Base-by-base conservation (phyloP, 1,140 invertebrate species). In the Drosophila micromelanica region DNA sequence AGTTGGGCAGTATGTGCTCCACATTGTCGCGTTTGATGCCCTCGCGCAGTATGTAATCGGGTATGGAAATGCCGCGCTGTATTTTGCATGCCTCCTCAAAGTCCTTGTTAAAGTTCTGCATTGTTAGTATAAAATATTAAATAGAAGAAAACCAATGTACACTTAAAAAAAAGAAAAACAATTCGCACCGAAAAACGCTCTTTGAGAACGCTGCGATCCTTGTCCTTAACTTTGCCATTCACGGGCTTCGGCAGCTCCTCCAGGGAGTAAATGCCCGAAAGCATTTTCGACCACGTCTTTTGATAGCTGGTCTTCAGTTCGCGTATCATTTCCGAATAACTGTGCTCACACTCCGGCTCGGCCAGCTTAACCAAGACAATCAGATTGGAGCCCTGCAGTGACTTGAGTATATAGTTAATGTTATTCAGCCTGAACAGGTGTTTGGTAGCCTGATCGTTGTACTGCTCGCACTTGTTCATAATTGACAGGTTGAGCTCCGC, bases 41-140 rank as follows among this genome's bases (percentile, higher is more conserved):
- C 90, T 97, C 96, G 38, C 98, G 93, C 38, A 99, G 92, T 85
- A 98, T 97, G 11, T 95, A 93, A 93, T 99, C 98, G 9, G 98
- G 98, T 77, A 99, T 96, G 20, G 97, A 97, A 93, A 99, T 99
- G 54, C 95, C 95, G 74, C 97, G 95, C 93, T 99, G 98, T 32
- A 95, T 95, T 73, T 96, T 95, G 0, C 94, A 94, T 20, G 96
- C 95, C 86, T 99, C 98, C 81, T 99, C 98, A 78, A 99, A 95
- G 93, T 99, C 98, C 90, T 98, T 98, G 91, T 99, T 98, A 91
- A 99, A 99, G 54, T 95, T 95, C 97, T 96, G 23, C 2, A 20
- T 2, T 0, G 1, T 27, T 27, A 5, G 27, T 1, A 32, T n/a
- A n/a, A 9, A 8, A 27, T 15, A 6, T 11, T 46, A 27, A 27